Evolutionary conservation across 2,797 vertebrate genomes (phyloP).

Genomic region (Hydrocynus forskahlii): DNA sequence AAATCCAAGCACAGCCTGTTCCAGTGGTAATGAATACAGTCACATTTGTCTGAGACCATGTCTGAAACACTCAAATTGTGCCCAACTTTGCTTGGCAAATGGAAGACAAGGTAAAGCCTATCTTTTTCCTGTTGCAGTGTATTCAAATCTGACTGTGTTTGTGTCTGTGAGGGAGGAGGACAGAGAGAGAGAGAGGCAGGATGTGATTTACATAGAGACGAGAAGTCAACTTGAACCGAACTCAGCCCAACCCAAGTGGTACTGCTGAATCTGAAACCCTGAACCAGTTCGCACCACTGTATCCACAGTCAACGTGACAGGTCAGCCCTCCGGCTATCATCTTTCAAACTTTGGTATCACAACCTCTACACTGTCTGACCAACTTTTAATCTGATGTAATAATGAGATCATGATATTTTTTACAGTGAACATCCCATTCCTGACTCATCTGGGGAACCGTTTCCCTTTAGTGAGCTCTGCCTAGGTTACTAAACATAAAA

Average conservation of each 20-base stretch:
- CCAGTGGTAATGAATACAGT: neutral
- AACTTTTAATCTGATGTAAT: neutral
- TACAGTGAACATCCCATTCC: neutral
- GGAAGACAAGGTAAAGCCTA: neutral
- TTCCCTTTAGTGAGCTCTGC: too few relatives aligned
- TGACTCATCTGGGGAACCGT: neutral
- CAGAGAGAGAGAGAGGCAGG: neutral
- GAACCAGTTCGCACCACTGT: too few relatives aligned
- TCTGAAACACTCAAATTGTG: slow-evolving; percentile 16
- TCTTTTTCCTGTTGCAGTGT: neutral
- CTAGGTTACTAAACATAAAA: too few relatives aligned
- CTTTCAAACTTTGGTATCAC: too few relatives aligned
- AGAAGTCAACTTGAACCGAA: neutral
- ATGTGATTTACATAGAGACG: neutral
- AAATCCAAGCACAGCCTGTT: neutral
- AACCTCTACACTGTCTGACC: neutral
- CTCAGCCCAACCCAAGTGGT: neutral
- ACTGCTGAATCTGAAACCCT: neutral
- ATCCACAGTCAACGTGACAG: neutral
- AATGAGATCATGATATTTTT: neutral
- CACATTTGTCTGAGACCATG: neutral
- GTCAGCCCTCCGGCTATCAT: neutral
- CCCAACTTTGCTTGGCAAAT: slow-evolving; percentile 41
- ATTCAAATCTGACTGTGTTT: slow-evolving; percentile 2
- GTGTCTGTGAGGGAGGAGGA: neutral